phyloP scores from a whole-genome alignment of 1,140 invertebrate genomes.

The Helicorthomorpha holstii region DNA sequence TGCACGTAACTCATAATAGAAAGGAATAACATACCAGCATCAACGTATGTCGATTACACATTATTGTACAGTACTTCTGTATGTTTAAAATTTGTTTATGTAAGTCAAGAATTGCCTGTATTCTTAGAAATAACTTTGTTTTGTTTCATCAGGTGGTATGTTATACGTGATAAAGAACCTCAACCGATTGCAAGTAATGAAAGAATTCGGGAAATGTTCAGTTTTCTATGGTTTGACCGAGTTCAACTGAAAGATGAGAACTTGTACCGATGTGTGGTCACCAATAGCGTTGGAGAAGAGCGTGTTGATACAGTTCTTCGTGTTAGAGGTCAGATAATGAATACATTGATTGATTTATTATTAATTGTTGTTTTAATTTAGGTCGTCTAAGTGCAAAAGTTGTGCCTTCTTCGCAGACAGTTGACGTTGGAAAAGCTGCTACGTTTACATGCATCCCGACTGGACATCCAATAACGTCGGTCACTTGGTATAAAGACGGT shows the following conservation, averaged over 20 bases:
- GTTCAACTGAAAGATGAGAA: background rate
- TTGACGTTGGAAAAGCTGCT: conserved; percentile 21
- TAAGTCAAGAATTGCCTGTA: too few species aligned
- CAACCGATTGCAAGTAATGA: background rate
- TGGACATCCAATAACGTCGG: conserved; percentile 36
- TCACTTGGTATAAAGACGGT: conserved; percentile 24
- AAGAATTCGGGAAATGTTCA: conserved; percentile 1
- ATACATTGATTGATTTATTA: background rate
- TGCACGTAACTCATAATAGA: too few species aligned
- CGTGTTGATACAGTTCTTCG: background rate
- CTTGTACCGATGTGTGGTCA: conserved; percentile 6
- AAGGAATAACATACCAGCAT: too few species aligned
- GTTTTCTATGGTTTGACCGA: conserved; percentile 1
- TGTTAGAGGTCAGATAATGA: conserved; percentile 1
- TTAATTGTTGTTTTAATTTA: background rate
- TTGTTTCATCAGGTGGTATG: background rate
- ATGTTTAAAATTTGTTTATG: too few species aligned
- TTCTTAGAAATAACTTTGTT: too few species aligned
- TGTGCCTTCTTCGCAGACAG: conserved; percentile 18
- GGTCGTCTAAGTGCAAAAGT: conserved; percentile 8
- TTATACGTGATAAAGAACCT: background rate
- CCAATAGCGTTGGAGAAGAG: conserved; percentile 9
- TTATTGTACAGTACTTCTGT: too few species aligned
- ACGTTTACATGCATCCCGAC: conserved; percentile 27
- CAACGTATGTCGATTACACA: too few species aligned